phyloP scores from a whole-genome alignment of 1,140 invertebrate genomes.

The Drosophila mayri region DNA sequence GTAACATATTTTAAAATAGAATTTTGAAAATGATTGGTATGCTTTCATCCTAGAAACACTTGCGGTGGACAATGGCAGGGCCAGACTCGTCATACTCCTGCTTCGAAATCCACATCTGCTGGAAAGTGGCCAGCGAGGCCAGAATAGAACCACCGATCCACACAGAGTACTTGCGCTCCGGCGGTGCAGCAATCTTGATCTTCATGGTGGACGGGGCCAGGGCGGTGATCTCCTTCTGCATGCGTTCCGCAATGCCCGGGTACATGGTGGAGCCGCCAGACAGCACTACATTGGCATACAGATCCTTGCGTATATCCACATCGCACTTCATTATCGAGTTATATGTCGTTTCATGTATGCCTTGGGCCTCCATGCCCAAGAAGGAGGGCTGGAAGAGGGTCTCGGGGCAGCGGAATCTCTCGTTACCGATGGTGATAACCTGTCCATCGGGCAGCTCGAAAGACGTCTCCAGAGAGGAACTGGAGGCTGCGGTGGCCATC shows the following conservation, averaged over 20 bases:
- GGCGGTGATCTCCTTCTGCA: constrained; percentile 14
- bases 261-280: constrained; percentile 11
- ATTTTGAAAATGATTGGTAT: neutral
- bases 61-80: constrained; percentile 13
- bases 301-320: constrained; percentile 13
- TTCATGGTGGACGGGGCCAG: constrained; percentile 11
- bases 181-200: constrained; percentile 12
- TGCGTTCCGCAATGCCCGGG: constrained; percentile 4
- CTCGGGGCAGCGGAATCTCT: constrained; percentile 10
- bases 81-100: constrained; percentile 16
- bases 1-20: neutral
- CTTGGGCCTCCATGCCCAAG: constrained; percentile 12
- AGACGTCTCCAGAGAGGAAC: neutral
- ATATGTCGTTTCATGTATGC: constrained; percentile 5
- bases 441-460: constrained; percentile 6
- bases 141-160: constrained; percentile 6
- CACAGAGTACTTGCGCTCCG: constrained; percentile 9
- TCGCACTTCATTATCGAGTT: constrained; percentile 15
- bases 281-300: constrained; percentile 4
- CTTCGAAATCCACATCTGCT: constrained; percentile 17
- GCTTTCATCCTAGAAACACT: neutral
- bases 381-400: constrained; percentile 7
- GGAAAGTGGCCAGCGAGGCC: constrained; percentile 11
- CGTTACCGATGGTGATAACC: constrained; percentile 3
- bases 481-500: constrained; percentile 13